These are phyloP conservation scores for Trissolcus japonicus DNA, from an alignment of 2,888 invertebrate genomes.

Conservation along the genomic window DNA sequence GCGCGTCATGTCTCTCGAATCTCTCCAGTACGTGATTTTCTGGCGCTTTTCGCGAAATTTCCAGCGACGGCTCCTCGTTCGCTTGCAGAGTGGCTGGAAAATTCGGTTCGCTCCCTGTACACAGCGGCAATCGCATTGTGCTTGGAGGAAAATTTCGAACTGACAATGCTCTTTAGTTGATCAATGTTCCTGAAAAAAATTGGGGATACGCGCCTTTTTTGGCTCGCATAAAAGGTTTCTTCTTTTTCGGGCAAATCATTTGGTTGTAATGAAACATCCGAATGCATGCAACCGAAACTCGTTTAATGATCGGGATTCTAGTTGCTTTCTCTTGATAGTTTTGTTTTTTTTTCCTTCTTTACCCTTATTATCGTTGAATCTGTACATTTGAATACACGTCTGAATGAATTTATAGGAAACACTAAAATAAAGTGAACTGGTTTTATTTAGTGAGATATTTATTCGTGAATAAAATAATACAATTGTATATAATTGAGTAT, in stretches of 20 bases:
- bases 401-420: no score
- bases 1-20: neutral
- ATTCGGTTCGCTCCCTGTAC: conserved; percentile 10
- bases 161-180: conserved; percentile 32
- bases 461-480: no score
- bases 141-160: conserved; percentile 24
- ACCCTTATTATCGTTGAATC: no score
- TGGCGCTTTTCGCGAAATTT: conserved; percentile 13
- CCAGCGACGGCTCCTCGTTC: neutral
- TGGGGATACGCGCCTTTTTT: neutral
- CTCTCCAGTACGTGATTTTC: conserved; percentile 7
- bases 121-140: conserved; percentile 27
- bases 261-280: conserved; percentile 8
- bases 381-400: no score
- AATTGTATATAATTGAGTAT: no score
- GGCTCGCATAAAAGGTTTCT: conserved; percentile 13
- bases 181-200: conserved; percentile 30
- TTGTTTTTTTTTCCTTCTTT: no score
- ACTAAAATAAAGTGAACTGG: no score
- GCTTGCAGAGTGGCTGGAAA: neutral
- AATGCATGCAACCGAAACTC: neutral
- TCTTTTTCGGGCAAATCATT: conserved; percentile 11
- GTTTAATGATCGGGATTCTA: neutral
- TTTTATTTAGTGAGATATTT: no score
- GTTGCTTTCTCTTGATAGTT: no score